Evolutionary conservation across 2,888 invertebrate species (phyloP).

Genomic region (Trypoxylon attenuatum): DNA sequence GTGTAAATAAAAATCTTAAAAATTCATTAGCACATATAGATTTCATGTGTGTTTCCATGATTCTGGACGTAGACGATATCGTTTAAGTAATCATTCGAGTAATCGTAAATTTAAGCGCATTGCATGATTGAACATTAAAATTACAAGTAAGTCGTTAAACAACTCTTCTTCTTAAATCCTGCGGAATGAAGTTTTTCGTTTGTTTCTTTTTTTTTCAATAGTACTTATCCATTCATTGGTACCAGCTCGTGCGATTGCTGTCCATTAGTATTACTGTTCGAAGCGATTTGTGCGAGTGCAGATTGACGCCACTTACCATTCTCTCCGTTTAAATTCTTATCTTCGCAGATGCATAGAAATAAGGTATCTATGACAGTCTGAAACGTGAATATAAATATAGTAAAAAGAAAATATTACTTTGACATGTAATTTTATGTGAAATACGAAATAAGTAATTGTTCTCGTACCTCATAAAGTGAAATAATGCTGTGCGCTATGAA

Average conservation of each 20-base stretch:
- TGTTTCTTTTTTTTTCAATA: background rate
- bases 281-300: conserved; percentile 65
- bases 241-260: conserved; percentile 75
- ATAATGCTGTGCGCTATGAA: conserved; percentile 95
- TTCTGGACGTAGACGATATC: too few relatives aligned
- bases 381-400: conserved; percentile 52
- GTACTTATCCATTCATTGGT: conserved; percentile 71
- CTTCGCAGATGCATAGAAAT: conserved; percentile 95
- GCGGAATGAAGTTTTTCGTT: too few relatives aligned
- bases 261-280: conserved; percentile 61
- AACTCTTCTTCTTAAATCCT: too few relatives aligned
- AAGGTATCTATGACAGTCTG: conserved; percentile 96
- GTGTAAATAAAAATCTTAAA: too few relatives aligned
- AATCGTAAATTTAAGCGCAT: too few relatives aligned
- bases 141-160: too few relatives aligned
- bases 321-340: conserved; percentile 87
- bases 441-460: background rate
- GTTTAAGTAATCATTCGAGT: too few relatives aligned
- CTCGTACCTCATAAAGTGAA: conserved; percentile 90
- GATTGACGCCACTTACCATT: conserved; percentile 77
- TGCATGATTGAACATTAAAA: too few relatives aligned
- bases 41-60: too few relatives aligned
- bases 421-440: background rate
- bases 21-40: too few relatives aligned
- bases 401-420: background rate